Percentiles rank a stretch among this genome's conserved stretches.
Conservation (phyloP, 2,888 invertebrate species). For the Phortica magna region DNA sequence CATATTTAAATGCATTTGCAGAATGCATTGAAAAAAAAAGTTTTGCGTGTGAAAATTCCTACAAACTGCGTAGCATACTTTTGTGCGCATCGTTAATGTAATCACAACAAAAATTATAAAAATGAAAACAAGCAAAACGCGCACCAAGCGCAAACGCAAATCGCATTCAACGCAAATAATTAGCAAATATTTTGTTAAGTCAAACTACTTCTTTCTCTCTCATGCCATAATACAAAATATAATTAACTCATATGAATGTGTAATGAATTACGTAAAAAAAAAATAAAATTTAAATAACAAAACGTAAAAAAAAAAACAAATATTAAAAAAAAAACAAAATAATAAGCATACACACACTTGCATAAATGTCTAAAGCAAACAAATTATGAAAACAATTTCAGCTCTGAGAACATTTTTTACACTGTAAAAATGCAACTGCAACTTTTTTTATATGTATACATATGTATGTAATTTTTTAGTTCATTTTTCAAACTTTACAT, state of each 20-base stretch:
- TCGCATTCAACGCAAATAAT: background rate
- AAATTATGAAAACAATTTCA: slow-evolving; percentile 39
- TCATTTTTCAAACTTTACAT: slow-evolving; percentile 27
- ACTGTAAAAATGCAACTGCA: slow-evolving; percentile 66
- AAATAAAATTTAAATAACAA: background rate
- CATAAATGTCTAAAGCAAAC: slow-evolving; percentile 27
- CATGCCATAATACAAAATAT: slow-evolving; percentile 13
- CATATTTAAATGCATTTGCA: background rate
- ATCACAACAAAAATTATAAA: background rate
- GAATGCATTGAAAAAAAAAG: background rate
- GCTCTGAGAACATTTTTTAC: slow-evolving; percentile 60
- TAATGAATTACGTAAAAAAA: background rate
- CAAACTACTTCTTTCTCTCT: slow-evolving; percentile 15
- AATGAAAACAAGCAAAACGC: background rate
- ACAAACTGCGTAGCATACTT: slow-evolving; percentile 1
- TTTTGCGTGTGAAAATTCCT: background rate
- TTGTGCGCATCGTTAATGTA: background rate
- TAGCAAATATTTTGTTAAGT: background rate
- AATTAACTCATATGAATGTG: slow-evolving; percentile 2
- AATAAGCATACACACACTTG: slow-evolving; percentile 1
- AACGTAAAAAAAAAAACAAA: background rate
- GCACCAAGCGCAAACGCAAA: background rate
- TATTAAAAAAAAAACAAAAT: background rate
- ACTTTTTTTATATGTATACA: slow-evolving; percentile 46
- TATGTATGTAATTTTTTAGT: slow-evolving; percentile 41